These are phyloP conservation scores for Halichondria panicea DNA, from an alignment of 37 sponge, comb jelly and placozoan species.

Conservation along the genomic window DNA sequence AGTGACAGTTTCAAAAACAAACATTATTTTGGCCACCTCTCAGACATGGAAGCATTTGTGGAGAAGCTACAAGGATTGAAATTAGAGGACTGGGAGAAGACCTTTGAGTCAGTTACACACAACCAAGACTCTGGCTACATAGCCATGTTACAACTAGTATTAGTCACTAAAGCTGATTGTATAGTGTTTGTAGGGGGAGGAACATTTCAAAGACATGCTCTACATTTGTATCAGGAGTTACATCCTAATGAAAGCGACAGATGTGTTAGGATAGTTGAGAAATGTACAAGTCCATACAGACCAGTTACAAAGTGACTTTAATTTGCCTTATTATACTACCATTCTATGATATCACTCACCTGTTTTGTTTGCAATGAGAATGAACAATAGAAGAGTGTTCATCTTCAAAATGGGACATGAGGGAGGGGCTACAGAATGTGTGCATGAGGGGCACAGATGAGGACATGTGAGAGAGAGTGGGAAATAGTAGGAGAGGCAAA, in stretches of 20 bases:
- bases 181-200: conserved; percentile 57
- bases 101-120: conserved; percentile 17
- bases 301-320: conserved; percentile 14
- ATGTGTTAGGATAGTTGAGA: conserved; percentile 16
- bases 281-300: conserved; percentile 28
- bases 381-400: too few species aligned
- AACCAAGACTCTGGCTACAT: conserved; percentile 32
- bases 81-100: conserved; percentile 29
- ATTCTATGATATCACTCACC: too few species aligned
- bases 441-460: too few species aligned
- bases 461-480: too few species aligned
- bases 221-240: conserved; percentile 25
- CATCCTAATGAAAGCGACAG: conserved; percentile 10
- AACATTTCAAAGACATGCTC: conserved; percentile 39
- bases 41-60: conserved; percentile 20
- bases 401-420: too few species aligned
- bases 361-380: too few species aligned
- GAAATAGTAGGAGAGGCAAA: too few species aligned
- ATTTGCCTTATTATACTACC: background rate
- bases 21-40: conserved; percentile 11
- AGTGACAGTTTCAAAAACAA: conserved; percentile 29
- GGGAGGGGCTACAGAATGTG: too few species aligned
- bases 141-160: conserved; percentile 32
- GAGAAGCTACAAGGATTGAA: background rate
- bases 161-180: conserved; percentile 47